Conservation (phyloP, 2,888 invertebrate genomes). For the Micoletzkya japonica region DNA sequence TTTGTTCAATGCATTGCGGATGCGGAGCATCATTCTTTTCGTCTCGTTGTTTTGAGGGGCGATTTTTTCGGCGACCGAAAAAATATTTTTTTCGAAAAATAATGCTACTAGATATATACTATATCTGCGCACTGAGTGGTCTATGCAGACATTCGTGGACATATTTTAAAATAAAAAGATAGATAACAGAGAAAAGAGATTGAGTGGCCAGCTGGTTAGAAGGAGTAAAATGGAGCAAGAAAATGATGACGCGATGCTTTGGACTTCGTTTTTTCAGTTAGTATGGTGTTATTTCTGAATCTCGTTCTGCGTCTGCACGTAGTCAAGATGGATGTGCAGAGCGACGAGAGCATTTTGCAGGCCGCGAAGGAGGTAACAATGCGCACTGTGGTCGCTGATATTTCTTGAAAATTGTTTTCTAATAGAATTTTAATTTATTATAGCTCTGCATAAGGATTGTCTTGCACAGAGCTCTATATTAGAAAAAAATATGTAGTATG, state of each 20-base stretch:
- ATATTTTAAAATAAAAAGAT: too few relatives aligned
- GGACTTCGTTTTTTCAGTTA: neutral
- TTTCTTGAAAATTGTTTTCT: too few relatives aligned
- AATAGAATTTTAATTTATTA: too few relatives aligned
- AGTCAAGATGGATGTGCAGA: slow-evolving; percentile 32
- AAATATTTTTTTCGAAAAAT: too few relatives aligned
- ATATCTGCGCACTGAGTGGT: too few relatives aligned
- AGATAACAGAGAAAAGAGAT: neutral
- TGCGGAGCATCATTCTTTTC: neutral
- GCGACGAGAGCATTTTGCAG: slow-evolving; percentile 25
- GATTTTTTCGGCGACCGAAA: too few relatives aligned
- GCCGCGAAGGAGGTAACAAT: slow-evolving; percentile 28
- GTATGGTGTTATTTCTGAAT: neutral
- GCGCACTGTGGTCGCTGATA: neutral
- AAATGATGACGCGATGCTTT: neutral
- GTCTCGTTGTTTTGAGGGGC: too few relatives aligned
- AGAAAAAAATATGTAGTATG: too few relatives aligned
- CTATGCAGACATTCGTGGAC: too few relatives aligned
- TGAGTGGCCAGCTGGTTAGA: neutral
- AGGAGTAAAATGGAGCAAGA: neutral
- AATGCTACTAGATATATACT: too few relatives aligned
- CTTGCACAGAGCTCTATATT: too few relatives aligned
- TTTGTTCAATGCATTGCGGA: neutral
- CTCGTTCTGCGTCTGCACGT: slow-evolving; percentile 27
- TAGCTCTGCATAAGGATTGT: too few relatives aligned